Percentiles rank a stretch among this genome's conserved stretches.
These are phyloP conservation scores for Sepioteuthis lessoniana DNA, from an alignment of 2,888 invertebrate genomes.

Conservation along the genomic window DNA sequence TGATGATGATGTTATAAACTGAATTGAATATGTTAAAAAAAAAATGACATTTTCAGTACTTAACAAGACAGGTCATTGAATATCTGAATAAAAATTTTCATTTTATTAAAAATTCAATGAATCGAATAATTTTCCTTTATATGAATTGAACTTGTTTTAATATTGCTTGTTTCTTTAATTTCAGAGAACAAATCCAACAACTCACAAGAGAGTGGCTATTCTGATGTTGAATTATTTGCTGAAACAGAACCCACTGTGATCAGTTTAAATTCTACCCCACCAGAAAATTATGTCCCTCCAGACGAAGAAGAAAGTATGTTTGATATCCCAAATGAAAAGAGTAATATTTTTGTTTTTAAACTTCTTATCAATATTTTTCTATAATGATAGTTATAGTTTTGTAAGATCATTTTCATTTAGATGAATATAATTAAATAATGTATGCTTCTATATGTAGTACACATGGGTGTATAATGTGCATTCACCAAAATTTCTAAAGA, in stretches of 20 bases:
- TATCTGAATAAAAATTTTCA: background rate
- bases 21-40: too few species aligned
- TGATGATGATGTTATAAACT: too few species aligned
- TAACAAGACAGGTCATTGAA: too few species aligned
- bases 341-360: background rate
- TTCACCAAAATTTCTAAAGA: too few species aligned
- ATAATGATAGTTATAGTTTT: too few species aligned
- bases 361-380: background rate
- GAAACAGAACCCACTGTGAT: background rate
- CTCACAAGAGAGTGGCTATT: background rate
- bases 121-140: background rate
- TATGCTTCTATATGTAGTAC: too few species aligned
- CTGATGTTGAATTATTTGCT: background rate
- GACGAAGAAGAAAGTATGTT: background rate
- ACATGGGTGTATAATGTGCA: too few species aligned
- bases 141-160: background rate
- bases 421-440: too few species aligned
- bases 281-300: background rate
- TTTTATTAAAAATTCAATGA: background rate
- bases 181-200: background rate
- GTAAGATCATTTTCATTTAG: too few species aligned
- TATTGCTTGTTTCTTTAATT: background rate
- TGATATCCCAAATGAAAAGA: background rate
- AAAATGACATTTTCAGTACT: too few species aligned
- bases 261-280: background rate